Evolutionary conservation across 2,113 vertebrate genomes (phyloP), one percentile per base, ranked within the genome.

Genomic region (Pongo abelii): DNA sequence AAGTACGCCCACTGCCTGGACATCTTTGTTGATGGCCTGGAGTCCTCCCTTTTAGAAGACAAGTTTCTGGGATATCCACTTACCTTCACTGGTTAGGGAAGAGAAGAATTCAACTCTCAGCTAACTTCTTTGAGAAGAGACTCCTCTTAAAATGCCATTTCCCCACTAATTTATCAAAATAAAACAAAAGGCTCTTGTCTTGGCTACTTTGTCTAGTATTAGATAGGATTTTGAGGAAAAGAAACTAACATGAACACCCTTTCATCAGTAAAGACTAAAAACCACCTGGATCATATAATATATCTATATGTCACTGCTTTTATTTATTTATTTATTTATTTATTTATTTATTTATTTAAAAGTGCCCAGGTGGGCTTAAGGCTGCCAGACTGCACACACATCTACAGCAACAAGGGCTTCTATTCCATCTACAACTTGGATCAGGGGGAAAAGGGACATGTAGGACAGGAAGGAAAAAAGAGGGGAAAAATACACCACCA

Each of bases 351-450:
- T 84, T 16, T 87, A 38, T 22, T 94, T 96, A 86, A 91, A 70
- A 93, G 86, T 50, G 97, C 98, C 98, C 98, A 79, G 89, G 75
- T 32, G 96, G 93, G 98, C 92, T 98, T 98, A 98, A 98, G 98
- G 98, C 98, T 97, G 94, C 94, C 98, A 97, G 96, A 97, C 95
- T 97, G 94, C 84, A 96, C 92, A 27, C 95, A 96, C 93, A 96
- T 94, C 85, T 57, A 86, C 38, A 98, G 96, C 97, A 97, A 84
- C 77, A 85, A 93, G 89, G 96, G 97, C 93, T 98, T 96, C 92
- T 97, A 95, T 1, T 87, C 85, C 97, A 94, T 86, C 97, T 98
- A 96, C 84, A 95, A 84, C 67, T 46, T 59, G 43, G 85, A 90
- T 83, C 32, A 6, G 46, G 64, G 78, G 30, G 18, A 14, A 43